Evolutionary conservation across 2,113 vertebrate species (phyloP), one percentile per base, ranked within the genome.

Genomic region (Tachysurus vachellii): DNA sequence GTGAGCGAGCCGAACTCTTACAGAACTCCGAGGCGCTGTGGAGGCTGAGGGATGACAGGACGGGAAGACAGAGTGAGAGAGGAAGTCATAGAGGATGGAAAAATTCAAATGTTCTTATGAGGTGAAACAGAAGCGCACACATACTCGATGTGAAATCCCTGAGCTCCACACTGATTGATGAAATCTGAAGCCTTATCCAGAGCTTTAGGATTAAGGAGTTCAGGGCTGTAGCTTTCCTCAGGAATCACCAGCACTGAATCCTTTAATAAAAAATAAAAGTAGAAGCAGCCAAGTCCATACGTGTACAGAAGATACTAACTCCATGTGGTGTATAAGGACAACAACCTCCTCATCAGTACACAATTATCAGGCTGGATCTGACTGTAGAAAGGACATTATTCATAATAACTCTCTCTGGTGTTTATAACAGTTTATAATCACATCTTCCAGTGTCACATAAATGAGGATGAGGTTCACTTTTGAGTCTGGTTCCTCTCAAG

Each of bases 131-230:
- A 17, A 57, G n/a, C 62, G 85, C 61, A 87, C 84, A 96, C 97
- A 91, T 94, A 99, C 98, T 98, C 93, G 83, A 96, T 95, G 90
- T 96, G 93, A 94, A 98, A 99, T 80, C 95, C 95, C 89, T 96
- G 95, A 92, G 94, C 92, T 93, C 97, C 95, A 91, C 98, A 99
- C 0, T 92, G 94, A 91, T 88, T 95, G 89, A 96, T 94, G 91
- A 99, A 99, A 93, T 97, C 96, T 50, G 90, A 87, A 83, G 97
- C 97, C 89, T 95, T 96, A 92, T 98, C 95, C 94, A 96, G 89
- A 28, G 93, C 93, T 42, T 96, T 96, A 90, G 93, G 95, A 90
- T 93, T 94, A 90, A 97, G 94, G 87, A 96, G 94, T 87, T 96
- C 95, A 70, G 96, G 95, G 71, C 90, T 94, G 83, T 98, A 98